Conservation (phyloP, 2,888 invertebrate species). For the Amphimallon solstitiale region DNA sequence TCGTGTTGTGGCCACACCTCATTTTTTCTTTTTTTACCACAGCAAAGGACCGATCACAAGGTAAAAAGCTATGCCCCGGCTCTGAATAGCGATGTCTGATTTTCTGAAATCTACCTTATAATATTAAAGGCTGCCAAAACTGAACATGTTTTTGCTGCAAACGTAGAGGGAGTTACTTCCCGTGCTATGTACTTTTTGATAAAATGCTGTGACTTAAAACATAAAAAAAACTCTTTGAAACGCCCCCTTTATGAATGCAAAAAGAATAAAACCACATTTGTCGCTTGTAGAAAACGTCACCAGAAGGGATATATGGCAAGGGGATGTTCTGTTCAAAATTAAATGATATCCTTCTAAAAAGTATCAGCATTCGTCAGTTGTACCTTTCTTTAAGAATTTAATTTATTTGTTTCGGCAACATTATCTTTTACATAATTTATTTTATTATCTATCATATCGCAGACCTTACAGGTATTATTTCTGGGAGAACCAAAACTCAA, state of each 20-base stretch:
- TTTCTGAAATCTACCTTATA: slow-evolving; percentile 2
- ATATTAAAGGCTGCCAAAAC: not conserved
- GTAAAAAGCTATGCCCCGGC: not conserved
- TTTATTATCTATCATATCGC: slow-evolving; percentile 22
- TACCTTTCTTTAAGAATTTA: slow-evolving; percentile 9
- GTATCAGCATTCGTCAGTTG: slow-evolving; percentile 21
- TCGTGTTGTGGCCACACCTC: too few relatives aligned
- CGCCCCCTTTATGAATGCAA: not conserved
- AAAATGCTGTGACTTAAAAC: slow-evolving; percentile 3
- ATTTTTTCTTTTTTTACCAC: too few relatives aligned
- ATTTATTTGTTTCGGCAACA: slow-evolving; percentile 8
- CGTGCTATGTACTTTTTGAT: not conserved
- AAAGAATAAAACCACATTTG: not conserved
- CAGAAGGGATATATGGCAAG: slow-evolving; percentile 2
- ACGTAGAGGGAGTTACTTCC: slow-evolving; percentile 1
- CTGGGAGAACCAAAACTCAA: slow-evolving; percentile 25
- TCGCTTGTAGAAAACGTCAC: not conserved
- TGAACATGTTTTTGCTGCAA: not conserved
- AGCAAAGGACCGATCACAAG: slow-evolving; percentile 9
- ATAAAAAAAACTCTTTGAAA: slow-evolving; percentile 12
- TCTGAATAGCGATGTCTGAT: slow-evolving; percentile 6
- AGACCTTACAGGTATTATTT: slow-evolving; percentile 20
- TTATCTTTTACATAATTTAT: slow-evolving; percentile 17
- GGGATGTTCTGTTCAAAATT: slow-evolving; percentile 31
- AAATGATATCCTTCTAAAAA: slow-evolving; percentile 19